A percentile compares a stretch with the other conserved stretches of the same genome.
Evolutionary conservation across 2,888 invertebrate genomes (phyloP).

Genomic region (Lasioglossum marginatum): DNA sequence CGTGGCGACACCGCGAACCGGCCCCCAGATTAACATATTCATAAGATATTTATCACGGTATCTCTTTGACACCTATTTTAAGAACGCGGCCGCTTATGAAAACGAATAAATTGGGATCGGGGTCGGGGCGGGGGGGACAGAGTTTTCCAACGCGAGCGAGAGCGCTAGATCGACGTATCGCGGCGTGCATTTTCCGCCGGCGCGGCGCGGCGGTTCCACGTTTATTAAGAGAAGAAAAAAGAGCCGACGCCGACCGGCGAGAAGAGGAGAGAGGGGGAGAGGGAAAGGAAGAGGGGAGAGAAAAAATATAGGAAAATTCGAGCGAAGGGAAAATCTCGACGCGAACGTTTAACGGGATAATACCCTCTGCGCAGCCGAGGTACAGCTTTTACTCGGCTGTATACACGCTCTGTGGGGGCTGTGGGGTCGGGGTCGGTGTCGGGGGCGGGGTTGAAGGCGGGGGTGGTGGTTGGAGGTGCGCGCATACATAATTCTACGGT

Average conservation of each 20-base stretch:
- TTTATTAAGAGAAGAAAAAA: background rate
- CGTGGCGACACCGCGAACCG: conserved; percentile 19
- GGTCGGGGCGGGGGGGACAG: background rate
- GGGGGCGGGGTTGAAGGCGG: background rate
- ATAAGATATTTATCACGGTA: conserved; percentile 73
- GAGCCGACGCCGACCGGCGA: background rate
- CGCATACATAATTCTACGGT: conserved; percentile 35
- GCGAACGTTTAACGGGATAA: conserved; percentile 38
- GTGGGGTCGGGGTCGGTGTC: background rate
- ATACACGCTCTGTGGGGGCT: background rate
- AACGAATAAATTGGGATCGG: conserved; percentile 60
- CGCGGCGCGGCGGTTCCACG: background rate
- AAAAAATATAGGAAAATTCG: conserved; percentile 13
- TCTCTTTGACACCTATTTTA: conserved; percentile 69
- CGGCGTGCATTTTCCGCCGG: background rate
- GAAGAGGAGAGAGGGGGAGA: background rate
- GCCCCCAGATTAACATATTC: conserved; percentile 67
- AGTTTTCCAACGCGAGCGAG: background rate
- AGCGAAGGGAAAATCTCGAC: conserved; percentile 1
- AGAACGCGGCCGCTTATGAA: conserved; percentile 59
- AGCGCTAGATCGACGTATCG: background rate
- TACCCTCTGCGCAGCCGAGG: conserved; percentile 6
- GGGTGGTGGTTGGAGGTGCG: background rate
- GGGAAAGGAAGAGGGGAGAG: no score
- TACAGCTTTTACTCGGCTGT: conserved; percentile 10